Evolutionary conservation across 2,113 vertebrate genomes (phyloP).

Genomic region (Corythornis vintsioides): DNA sequence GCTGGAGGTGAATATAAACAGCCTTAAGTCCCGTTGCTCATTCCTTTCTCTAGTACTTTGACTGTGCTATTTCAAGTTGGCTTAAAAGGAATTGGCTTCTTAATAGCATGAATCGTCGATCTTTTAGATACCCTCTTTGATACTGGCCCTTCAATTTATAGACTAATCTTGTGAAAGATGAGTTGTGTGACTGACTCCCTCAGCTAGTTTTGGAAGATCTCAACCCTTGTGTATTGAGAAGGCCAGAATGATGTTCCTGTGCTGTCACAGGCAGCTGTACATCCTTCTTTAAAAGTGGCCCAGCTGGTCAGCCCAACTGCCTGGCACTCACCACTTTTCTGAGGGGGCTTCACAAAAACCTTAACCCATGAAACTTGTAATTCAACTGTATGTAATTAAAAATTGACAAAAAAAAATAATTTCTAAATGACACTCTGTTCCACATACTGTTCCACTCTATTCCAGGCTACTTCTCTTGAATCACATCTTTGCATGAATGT

Average conservation of each 20-base stretch:
- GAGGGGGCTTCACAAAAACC: background rate
- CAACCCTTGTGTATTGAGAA: background rate
- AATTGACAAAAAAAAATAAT: background rate
- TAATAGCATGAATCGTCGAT: background rate
- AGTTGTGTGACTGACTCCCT: background rate
- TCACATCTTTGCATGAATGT: background rate
- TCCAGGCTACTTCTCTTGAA: background rate
- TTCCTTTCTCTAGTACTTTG: background rate
- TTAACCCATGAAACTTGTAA: background rate
- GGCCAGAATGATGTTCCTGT: background rate
- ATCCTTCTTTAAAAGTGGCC: background rate
- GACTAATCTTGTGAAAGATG: background rate
- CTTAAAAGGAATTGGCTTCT: background rate
- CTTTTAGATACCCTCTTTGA: background rate
- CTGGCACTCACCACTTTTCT: background rate
- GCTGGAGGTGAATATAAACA: background rate
- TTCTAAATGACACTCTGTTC: background rate
- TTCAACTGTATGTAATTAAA: background rate
- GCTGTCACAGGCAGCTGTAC: background rate
- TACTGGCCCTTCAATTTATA: background rate
- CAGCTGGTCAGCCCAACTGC: background rate
- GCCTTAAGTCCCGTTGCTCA: background rate
- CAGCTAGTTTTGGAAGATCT: background rate
- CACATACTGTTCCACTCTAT: background rate
- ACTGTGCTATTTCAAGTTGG: background rate